A percentile compares a stretch with the other conserved stretches of the same genome.
These are phyloP conservation scores for Tinea pellionella DNA, from an alignment of 2,888 invertebrate genomes.

Conservation along the genomic window DNA sequence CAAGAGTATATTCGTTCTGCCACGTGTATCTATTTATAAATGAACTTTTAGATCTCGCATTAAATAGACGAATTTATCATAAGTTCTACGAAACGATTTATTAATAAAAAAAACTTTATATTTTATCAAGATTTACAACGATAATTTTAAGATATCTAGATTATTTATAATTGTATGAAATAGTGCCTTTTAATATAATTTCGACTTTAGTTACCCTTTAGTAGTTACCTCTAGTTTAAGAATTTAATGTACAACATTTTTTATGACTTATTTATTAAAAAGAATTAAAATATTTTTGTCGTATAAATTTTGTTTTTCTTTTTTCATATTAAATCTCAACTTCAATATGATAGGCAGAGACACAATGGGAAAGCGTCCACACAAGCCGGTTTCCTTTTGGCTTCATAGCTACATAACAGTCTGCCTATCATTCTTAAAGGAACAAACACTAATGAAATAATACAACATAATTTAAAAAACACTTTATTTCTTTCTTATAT, in stretches of 20 bases:
- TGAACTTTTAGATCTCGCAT: too few species aligned
- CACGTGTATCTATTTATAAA: too few species aligned
- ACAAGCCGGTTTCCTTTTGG: too few species aligned
- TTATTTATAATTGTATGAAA: neutral
- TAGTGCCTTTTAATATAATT: neutral
- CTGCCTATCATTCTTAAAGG: too few species aligned
- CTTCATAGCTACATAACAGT: too few species aligned
- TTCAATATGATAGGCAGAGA: too few species aligned
- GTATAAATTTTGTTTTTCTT: neutral
- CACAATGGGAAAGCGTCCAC: too few species aligned
- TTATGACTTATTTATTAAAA: slow-evolving; percentile 8
- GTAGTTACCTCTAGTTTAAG: neutral
- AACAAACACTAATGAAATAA: neutral
- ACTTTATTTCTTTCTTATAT: slow-evolving; percentile 80
- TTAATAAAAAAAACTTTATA: too few species aligned
- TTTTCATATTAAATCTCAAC: neutral
- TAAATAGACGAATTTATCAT: too few species aligned
- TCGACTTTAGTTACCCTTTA: neutral
- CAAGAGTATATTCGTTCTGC: too few species aligned
- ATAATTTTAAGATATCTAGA: neutral
- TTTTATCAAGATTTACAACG: too few species aligned
- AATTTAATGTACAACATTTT: slow-evolving; percentile 10
- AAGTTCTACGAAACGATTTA: too few species aligned
- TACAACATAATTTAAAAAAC: neutral
- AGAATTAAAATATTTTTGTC: neutral